Evolutionary conservation across 1,140 invertebrate genomes (phyloP).

Genomic region (Aphelenchoides fujianensis): DNA sequence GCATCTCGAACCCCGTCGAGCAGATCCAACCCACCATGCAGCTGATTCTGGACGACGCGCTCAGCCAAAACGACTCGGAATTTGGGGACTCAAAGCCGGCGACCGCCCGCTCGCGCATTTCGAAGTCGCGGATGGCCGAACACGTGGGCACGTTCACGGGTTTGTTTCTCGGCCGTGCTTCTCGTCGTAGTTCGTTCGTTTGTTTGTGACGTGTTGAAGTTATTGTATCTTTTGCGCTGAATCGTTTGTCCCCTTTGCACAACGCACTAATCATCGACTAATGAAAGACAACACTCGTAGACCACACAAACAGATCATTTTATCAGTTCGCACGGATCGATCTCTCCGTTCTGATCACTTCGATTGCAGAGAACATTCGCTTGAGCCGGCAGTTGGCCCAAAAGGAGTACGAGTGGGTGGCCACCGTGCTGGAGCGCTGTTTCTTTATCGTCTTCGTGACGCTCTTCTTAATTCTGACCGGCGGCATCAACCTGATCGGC

Average conservation of each 20-base stretch:
- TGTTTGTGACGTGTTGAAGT: no score
- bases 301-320: no score
- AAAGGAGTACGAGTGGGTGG: constrained; percentile 60
- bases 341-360: no score
- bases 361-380: constrained; percentile 56
- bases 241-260: no score
- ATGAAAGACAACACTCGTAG: no score
- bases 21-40: not conserved
- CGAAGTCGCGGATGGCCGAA: constrained; percentile 21
- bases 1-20: not conserved
- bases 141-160: constrained; percentile 34
- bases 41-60: constrained; percentile 11
- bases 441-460: constrained; percentile 58
- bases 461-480: constrained; percentile 50
- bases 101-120: constrained; percentile 13
- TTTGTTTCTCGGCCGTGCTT: no score
- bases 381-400: constrained; percentile 56
- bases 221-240: no score
- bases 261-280: no score
- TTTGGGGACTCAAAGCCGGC: not conserved
- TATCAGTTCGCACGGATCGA: no score
- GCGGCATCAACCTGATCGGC: constrained; percentile 58
- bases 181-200: no score
- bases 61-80: constrained; percentile 7
- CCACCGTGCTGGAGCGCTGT: constrained; percentile 58